phyloP scores from a whole-genome alignment of 53 echinoderm and acorn worm genomes.

The Apostichopus leukothele region DNA sequence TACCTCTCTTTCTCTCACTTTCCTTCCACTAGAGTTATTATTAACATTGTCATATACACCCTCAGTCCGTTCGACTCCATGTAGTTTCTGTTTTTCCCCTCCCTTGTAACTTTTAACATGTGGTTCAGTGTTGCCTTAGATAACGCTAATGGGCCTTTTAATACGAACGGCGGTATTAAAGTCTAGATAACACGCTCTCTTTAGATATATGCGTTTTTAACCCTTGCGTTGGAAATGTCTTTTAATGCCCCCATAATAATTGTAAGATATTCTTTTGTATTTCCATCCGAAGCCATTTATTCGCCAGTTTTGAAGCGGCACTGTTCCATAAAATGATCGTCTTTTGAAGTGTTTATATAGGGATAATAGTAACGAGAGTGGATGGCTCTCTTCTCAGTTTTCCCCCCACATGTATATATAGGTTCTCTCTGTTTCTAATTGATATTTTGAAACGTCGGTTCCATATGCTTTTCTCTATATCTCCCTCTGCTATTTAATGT shows the following conservation, averaged over 20 bases:
- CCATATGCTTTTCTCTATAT: slow-evolving; percentile 27
- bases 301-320: slow-evolving; percentile 13
- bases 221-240: slow-evolving; percentile 5
- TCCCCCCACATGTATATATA: no score
- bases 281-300: slow-evolving; percentile 20
- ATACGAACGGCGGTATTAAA: slow-evolving; percentile 33
- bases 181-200: slow-evolving; percentile 35
- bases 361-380: slow-evolving; percentile 39
- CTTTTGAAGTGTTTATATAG: slow-evolving; percentile 23
- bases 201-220: slow-evolving; percentile 16
- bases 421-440: background rate
- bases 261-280: slow-evolving; percentile 41
- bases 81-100: no score
- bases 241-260: slow-evolving; percentile 38
- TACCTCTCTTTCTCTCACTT: slow-evolving; percentile 1
- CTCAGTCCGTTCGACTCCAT: background rate
- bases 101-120: slow-evolving; percentile 7
- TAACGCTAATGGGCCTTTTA: slow-evolving; percentile 46
- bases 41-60: slow-evolving; percentile 35
- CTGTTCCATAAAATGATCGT: slow-evolving; percentile 41
- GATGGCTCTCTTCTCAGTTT: background rate
- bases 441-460: slow-evolving; percentile 13
- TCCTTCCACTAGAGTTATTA: background rate
- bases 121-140: slow-evolving; percentile 38
- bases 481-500: slow-evolving; percentile 19